These are phyloP conservation scores for Coreoperca whiteheadi DNA, from an alignment of 2,113 vertebrate species.

Conservation along the genomic window DNA sequence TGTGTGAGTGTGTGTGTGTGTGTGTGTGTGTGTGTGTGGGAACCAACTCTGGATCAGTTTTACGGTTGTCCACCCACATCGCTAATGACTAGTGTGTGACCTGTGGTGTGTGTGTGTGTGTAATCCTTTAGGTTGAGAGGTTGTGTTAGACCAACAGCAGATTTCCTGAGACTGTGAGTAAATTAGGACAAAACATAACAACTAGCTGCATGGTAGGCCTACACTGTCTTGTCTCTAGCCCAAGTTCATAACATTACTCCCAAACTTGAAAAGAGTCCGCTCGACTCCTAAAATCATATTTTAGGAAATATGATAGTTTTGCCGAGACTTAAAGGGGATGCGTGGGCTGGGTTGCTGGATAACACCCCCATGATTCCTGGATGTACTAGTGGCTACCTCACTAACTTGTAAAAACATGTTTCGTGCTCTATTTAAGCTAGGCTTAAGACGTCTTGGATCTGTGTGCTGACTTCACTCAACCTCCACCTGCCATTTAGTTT, in stretches of 20 bases:
- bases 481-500: neutral
- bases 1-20: slow-evolving; percentile 8
- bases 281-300: neutral
- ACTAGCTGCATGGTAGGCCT: neutral
- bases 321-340: neutral
- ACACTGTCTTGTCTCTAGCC: too few relatives aligned
- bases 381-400: neutral
- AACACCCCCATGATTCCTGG: neutral
- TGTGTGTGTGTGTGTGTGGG: slow-evolving; percentile 14
- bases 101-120: slow-evolving; percentile 12
- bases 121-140: neutral
- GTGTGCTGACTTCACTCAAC: neutral
- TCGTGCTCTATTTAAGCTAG: neutral
- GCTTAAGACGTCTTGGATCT: too few relatives aligned
- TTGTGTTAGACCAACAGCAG: slow-evolving; percentile 10
- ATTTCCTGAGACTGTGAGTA: neutral
- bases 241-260: neutral
- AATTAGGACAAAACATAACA: neutral
- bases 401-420: neutral
- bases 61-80: slow-evolving; percentile 42
- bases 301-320: neutral
- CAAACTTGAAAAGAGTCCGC: neutral
- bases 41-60: slow-evolving; percentile 38
- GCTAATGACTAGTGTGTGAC: slow-evolving; percentile 45
- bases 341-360: neutral